Base-by-base conservation (phyloP, 92 coral and sea anemone species). In the Porites lobata region DNA sequence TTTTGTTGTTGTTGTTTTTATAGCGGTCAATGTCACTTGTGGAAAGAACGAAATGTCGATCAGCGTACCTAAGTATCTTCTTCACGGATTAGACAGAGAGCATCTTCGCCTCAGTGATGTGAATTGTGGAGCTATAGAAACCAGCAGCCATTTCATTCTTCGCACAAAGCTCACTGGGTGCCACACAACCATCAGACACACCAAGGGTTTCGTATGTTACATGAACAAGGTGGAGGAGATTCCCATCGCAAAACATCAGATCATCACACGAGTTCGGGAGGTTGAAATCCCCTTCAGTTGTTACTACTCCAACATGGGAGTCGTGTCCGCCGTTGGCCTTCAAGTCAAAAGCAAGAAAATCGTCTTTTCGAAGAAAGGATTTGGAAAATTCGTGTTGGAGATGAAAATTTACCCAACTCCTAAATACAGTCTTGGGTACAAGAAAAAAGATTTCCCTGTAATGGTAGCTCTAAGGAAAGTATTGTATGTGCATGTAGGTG, bases 301-400 rank as follows among this genome's bases (percentile, higher is more conserved):
- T 26, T 79, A 38, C 61, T 79, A 79, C 84, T 64, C 74, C 15
- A 79, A 79, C 75, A 50, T 18, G 38, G 84, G 84, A 32, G 84
- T 65, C 29, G 84, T 67, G 57, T 79, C 84, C n/a, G 71, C 74
- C 19, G 75, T 79, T 8, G 72, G 74, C 11, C 29, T 79, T 1
- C 52, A 79, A 50, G 74, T 79, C 52, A 50, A 64, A 32, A 79
- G 84, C 75, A 79, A 53, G 70, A 79, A 79, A 21, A 21, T 79
- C 43, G 17, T 79, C 43, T 64, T 79, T 43, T 79, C 84, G 6
- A 38, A 38, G 7, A 38, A 38, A 38, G 47, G 47, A 38, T 4
- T 38, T 38, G 47, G 47, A 38, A 47, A 32, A 22, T 79, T 79
- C 54, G 64, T 50, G 18, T 32, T 79, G 2, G 51, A 26, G 6